These are phyloP conservation scores for Lordiphosa fenestrarum DNA, from an alignment of 2,888 invertebrate species.

Conservation along the genomic window DNA sequence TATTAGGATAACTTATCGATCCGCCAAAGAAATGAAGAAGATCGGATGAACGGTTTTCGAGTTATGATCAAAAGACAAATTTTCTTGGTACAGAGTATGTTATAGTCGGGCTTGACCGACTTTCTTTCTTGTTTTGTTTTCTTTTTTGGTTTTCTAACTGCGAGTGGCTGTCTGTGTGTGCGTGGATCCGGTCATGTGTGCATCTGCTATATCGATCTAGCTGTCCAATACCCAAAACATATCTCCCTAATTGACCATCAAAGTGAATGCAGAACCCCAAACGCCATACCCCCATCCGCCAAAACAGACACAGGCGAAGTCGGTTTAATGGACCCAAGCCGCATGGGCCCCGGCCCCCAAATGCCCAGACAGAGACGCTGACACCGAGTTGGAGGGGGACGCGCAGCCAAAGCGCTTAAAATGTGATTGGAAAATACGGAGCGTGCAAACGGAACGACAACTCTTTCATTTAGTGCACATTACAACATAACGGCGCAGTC, in stretches of 20 bases:
- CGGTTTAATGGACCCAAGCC: conserved; percentile 14
- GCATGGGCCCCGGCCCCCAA: conserved; percentile 1
- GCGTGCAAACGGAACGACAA: conserved; percentile 9
- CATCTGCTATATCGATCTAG: conserved; percentile 12
- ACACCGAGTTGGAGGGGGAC: background rate
- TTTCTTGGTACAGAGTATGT: too few species aligned
- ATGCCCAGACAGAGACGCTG: background rate
- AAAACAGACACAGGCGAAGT: conserved; percentile 3
- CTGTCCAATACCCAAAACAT: conserved; percentile 11
- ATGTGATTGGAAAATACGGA: conserved; percentile 17
- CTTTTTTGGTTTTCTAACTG: background rate
- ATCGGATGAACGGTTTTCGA: too few species aligned
- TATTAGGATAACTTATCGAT: too few species aligned
- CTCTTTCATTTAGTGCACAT: conserved; percentile 25
- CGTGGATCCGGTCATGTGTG: conserved; percentile 10
- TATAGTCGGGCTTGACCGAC: too few species aligned
- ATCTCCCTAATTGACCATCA: conserved; percentile 25
- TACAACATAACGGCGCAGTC: conserved; percentile 14
- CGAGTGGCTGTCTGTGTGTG: conserved; percentile 1
- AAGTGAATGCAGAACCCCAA: conserved; percentile 11
- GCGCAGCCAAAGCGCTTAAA: conserved; percentile 10
- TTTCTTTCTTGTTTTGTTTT: too few species aligned
- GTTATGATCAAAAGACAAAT: too few species aligned
- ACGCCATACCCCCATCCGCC: background rate
- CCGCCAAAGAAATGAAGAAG: too few species aligned